Base-by-base conservation (phyloP, 2,888 invertebrate species). In the Cancer borealis region DNA sequence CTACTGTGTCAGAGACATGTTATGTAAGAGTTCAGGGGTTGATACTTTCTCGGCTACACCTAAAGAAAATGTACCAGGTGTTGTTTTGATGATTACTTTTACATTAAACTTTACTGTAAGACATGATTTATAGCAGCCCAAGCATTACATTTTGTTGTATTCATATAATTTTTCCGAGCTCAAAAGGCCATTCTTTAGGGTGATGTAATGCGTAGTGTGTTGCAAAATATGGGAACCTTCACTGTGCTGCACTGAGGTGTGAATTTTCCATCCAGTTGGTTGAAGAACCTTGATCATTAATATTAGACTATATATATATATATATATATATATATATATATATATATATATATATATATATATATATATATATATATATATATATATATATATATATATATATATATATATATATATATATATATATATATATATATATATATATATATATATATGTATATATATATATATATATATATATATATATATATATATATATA, bases 191-290 rank as follows among this genome's bases (percentile, higher is more conserved):
- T 60, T 60, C 60, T 60, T 60, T 79, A 79, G 26, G n/a, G 60
- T n/a, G 12, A 26, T 79, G 73, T 79, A 26, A 5, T 79, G 73
- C 26, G 26, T n/a, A 26, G n/a, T 26, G 73, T n/a, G 73, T 26
- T 26, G 73, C n/a, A 26, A 26, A 10, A 26, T 79, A 79, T n/a
- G 73, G 73, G 73, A 79, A 26, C 73, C 73, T 26, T 79, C 26
- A 79, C 73, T 79, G 73, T 79, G 26, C 73, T 79, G 26, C 26
- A 79, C 73, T 10, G 30, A 79, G 73, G 26, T 79, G 73, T 79
- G n/a, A 79, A 79, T 79, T 79, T 26, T 79, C 73, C 73, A 79
- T 79, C 73, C 26, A 79, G 73, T n/a, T 26, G 73, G 26, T 21
- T 79, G 26, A 79, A 79, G 73, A 79, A 26, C 26, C 73, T 79